Evolutionary conservation across 2,888 invertebrate species (phyloP).

Genomic region (Aspidiotus rigidus): DNA sequence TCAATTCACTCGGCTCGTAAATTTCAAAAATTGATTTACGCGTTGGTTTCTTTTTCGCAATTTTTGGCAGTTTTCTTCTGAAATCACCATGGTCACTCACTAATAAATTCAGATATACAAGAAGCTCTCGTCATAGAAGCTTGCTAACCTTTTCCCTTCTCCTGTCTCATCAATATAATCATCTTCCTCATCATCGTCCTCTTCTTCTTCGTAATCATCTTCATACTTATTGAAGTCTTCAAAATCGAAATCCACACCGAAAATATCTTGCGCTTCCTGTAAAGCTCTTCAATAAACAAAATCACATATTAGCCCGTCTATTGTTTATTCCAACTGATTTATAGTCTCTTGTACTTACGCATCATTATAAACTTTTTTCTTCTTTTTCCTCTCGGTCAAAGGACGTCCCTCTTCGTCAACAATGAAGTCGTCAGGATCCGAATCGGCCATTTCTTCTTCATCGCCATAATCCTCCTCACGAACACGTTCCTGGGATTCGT

Average conservation of each 20-base stretch:
- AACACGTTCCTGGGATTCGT: slow-evolving; percentile 62
- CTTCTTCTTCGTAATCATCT: slow-evolving; percentile 75
- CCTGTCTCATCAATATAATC: slow-evolving; percentile 57
- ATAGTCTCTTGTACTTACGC: slow-evolving; percentile 45
- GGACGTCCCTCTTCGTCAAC: slow-evolving; percentile 92
- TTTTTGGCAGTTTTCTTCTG: slow-evolving; percentile 53
- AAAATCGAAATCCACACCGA: slow-evolving; percentile 97
- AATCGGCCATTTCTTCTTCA: slow-evolving; percentile 61
- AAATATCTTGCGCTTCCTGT: slow-evolving; percentile 97
- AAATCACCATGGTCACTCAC: neutral
- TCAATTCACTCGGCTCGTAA: slow-evolving; percentile 94
- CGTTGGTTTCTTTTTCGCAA: slow-evolving; percentile 63
- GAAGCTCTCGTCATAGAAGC: neutral
- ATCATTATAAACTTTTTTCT: slow-evolving; percentile 73
- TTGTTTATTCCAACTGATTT: neutral
- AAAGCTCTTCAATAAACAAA: slow-evolving; percentile 51
- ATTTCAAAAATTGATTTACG: slow-evolving; percentile 85
- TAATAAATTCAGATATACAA: neutral
- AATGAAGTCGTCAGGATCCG: slow-evolving; percentile 74
- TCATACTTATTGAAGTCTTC: slow-evolving; percentile 82
- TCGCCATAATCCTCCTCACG: slow-evolving; percentile 72
- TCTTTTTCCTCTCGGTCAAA: slow-evolving; percentile 69
- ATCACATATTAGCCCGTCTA: neutral
- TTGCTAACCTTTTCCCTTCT: slow-evolving; percentile 40
- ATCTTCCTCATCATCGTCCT: slow-evolving; percentile 65